Evolutionary conservation across 2,113 vertebrate species (phyloP), one percentile per base, ranked within the genome.

Genomic region (Hydrolagus affinis): DNA sequence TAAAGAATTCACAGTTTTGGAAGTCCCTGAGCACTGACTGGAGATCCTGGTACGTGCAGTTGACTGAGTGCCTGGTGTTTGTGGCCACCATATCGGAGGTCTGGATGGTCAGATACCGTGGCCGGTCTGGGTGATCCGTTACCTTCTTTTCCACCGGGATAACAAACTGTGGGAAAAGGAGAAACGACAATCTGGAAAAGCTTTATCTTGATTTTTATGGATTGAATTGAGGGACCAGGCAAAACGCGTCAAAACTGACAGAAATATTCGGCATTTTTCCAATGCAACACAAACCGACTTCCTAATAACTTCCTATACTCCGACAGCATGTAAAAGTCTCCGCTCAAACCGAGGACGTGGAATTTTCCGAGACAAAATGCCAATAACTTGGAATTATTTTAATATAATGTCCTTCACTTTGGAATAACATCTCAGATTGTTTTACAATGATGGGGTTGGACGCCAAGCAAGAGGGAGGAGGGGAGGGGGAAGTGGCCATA

Each of bases 141-240:
- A 96, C 94, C 87, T 95, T 95, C 85, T 95, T 96, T 88, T 97
- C 96, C 89, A 99, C 91, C 0, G 98, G 98, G 87, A 99, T 91
- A 85, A 73, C 0, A 60, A 76, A 66, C 11, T 59, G 76, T 70
- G 64, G 74, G 62, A 70, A 25, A 80, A 66, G 25, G 32, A 66
- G 74, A 73, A 76, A 56, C 10, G 60, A 62, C 11, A 85, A 57
- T 70, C 1, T 28, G 1, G 44, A 44, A 44, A 44, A 73, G 10
- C 19, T 59, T 72, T 73, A 30, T 11, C 28, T 19, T 21, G 21
- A 11, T 85, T 44, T 72, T 85, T 71, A 3, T 56, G n/a, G 85
- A 0, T 64, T 59, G 62, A 62, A 80, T 64, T 28, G 25, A 62
- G 57, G 23, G 28, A 17, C n/a, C 57, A 80, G 32, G 8, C 78